Conservation (phyloP, 2,888 invertebrate species). For the Allacma fusca region DNA sequence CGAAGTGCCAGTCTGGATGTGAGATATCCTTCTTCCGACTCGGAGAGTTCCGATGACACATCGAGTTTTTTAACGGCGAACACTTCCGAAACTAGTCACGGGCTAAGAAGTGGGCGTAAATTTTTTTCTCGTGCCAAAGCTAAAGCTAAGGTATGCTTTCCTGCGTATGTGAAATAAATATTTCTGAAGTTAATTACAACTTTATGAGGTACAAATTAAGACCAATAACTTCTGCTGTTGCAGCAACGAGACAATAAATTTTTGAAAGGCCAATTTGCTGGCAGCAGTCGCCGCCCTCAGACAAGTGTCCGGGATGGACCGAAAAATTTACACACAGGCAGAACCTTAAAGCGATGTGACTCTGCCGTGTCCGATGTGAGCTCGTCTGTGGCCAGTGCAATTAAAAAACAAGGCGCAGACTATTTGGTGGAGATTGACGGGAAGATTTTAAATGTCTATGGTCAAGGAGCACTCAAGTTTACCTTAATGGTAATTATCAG, state of each 20-base stretch:
- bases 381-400: slow-evolving; percentile 1
- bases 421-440: slow-evolving; percentile 88
- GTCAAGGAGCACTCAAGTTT: slow-evolving; percentile 77
- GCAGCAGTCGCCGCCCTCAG: slow-evolving; percentile 28
- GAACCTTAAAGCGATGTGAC: slow-evolving; percentile 34
- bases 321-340: not conserved
- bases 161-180: not conserved
- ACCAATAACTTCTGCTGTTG: too few species aligned
- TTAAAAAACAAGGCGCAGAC: slow-evolving; percentile 74
- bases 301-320: slow-evolving; percentile 25
- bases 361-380: slow-evolving; percentile 33
- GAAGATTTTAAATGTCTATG: slow-evolving; percentile 82
- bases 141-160: slow-evolving; percentile 28
- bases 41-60: slow-evolving; percentile 50
- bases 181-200: too few species aligned
- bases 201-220: too few species aligned
- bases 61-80: slow-evolving; percentile 46
- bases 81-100: slow-evolving; percentile 34
- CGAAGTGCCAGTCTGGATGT: slow-evolving; percentile 59
- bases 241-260: slow-evolving; percentile 29
- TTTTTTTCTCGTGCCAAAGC: slow-evolving; percentile 37
- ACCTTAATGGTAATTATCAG: slow-evolving; percentile 57
- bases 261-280: not conserved
- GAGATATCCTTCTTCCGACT: slow-evolving; percentile 47
- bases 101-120: slow-evolving; percentile 13